phyloP scores from a whole-genome alignment of 2,113 vertebrate species.

The Sprattus sprattus region DNA sequence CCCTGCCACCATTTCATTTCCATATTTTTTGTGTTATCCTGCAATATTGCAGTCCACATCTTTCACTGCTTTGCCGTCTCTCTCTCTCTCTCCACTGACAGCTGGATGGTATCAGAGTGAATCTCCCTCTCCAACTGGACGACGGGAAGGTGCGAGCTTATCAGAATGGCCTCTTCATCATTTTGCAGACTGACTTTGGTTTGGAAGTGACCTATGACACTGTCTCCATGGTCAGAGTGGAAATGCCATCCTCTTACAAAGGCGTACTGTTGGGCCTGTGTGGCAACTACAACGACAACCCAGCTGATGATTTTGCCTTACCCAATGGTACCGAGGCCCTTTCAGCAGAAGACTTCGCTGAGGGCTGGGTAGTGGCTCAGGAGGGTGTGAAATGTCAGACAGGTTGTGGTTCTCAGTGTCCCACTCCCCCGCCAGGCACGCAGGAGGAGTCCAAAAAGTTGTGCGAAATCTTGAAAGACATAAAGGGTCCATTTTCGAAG shows the following conservation, averaged over 20 bases:
- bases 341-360: conserved; percentile 28
- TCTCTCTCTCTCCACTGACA: conserved; percentile 19
- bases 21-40: neutral
- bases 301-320: conserved; percentile 51
- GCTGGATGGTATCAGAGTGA: conserved; percentile 45
- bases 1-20: too few species aligned
- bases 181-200: conserved; percentile 54
- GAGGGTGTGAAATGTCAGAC: conserved; percentile 32
- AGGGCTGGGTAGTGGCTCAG: conserved; percentile 46
- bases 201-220: conserved; percentile 54
- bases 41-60: neutral
- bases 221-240: conserved; percentile 37
- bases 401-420: conserved; percentile 38
- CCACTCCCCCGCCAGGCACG: neutral
- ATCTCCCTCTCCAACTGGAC: conserved; percentile 39
- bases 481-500: conserved; percentile 49
- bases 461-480: conserved; percentile 50
- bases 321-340: conserved; percentile 33
- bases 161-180: conserved; percentile 30
- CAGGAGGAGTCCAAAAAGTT: neutral
- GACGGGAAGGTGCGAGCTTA: conserved; percentile 41
- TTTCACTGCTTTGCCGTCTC: neutral
- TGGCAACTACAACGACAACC: conserved; percentile 59
- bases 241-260: conserved; percentile 50
- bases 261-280: conserved; percentile 53